Evolutionary conservation across 2,113 vertebrate species (phyloP).

Genomic region (Prolemur simus): DNA sequence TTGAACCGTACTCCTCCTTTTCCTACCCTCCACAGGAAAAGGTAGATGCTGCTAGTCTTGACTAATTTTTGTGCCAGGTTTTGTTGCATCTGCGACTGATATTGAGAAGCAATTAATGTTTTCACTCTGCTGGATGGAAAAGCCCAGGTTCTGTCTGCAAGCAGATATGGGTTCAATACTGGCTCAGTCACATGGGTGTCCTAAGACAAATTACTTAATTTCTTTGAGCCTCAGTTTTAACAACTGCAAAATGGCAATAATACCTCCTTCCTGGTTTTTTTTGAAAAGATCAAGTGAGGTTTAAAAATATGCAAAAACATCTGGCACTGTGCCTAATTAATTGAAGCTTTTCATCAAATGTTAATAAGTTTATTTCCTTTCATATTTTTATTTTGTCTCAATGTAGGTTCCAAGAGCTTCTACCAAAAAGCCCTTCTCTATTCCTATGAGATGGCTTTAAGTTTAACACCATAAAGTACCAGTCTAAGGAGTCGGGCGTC

Average conservation of each 20-base stretch:
- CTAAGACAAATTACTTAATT: background rate
- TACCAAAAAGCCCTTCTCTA: background rate
- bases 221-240: background rate
- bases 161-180: background rate
- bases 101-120: background rate
- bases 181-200: background rate
- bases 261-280: background rate
- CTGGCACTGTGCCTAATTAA: background rate
- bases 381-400: constrained; percentile 3
- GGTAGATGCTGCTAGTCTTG: background rate
- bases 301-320: background rate
- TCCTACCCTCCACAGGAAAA: background rate
- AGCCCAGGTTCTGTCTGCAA: background rate
- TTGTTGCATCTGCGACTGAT: background rate
- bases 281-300: background rate
- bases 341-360: background rate
- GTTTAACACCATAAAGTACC: background rate
- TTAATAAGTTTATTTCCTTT: constrained; percentile 19
- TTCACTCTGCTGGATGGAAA: background rate
- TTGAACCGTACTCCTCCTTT: background rate
- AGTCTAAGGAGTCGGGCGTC: background rate
- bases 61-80: background rate
- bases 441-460: background rate
- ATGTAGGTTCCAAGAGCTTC: background rate
- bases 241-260: background rate